phyloP scores from a whole-genome alignment of 2,113 vertebrate species.

The Pygoscelis adeliae region DNA sequence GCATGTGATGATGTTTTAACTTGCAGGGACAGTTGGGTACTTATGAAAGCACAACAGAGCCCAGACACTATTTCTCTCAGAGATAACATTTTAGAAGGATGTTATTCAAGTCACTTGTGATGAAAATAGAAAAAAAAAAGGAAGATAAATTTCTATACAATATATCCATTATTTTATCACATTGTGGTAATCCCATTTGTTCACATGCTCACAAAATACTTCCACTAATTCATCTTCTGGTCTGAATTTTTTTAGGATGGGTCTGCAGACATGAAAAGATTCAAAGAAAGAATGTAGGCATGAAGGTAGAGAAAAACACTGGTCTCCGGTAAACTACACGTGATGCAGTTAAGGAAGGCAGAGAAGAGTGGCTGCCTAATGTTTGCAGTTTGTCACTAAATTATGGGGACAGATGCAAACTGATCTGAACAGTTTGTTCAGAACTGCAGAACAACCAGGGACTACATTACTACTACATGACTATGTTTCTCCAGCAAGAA shows the following conservation, averaged over 20 bases:
- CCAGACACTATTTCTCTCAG: not conserved
- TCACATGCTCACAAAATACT: not conserved
- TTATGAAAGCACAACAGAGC: not conserved
- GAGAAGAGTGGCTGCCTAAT: not conserved
- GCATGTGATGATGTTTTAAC: not conserved
- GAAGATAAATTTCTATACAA: not conserved
- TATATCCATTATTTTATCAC: not conserved
- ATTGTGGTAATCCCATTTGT: not conserved
- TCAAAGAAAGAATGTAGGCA: not conserved
- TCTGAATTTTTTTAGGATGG: not conserved
- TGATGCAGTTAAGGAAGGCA: not conserved
- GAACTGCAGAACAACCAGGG: not conserved
- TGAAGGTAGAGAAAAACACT: not conserved
- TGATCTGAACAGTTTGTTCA: not conserved
- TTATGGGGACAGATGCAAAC: not conserved
- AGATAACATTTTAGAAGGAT: not conserved
- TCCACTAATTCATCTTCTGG: not conserved
- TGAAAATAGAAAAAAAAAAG: not conserved
- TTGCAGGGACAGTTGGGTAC: not conserved
- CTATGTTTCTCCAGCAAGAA: not conserved
- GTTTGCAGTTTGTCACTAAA: not conserved
- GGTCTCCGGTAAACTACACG: not conserved
- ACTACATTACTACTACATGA: rapidly evolving
- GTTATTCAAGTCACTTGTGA: not conserved
- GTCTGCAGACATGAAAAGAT: not conserved